phyloP scores from a whole-genome alignment of 2,888 invertebrate species.

The Ochropleura leucogaster region DNA sequence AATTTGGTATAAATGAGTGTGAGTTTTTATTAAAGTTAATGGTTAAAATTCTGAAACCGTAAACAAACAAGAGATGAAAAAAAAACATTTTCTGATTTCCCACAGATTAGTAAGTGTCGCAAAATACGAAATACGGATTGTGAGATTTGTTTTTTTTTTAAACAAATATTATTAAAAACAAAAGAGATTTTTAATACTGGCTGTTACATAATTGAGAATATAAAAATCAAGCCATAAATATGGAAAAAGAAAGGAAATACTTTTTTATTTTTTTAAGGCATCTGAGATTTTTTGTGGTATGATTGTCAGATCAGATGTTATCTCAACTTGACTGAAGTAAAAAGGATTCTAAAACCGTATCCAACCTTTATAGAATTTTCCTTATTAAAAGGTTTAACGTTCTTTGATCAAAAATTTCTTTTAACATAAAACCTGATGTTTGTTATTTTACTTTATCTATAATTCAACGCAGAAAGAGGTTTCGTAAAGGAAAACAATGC shows the following conservation, averaged over 20 bases:
- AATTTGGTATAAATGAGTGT: too few species aligned
- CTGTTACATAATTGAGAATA: background rate
- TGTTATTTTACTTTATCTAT: background rate
- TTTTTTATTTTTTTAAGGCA: background rate
- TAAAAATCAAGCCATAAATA: background rate
- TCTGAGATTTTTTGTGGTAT: background rate
- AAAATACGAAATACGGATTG: too few species aligned
- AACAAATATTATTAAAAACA: too few species aligned
- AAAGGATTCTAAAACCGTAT: background rate
- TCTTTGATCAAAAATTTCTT: slow-evolving; percentile 12
- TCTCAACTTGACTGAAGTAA: background rate
- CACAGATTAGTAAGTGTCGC: too few species aligned
- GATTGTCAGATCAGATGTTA: background rate
- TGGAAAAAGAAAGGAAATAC: background rate
- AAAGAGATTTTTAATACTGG: background rate
- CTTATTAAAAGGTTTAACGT: background rate
- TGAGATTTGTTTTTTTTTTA: background rate
- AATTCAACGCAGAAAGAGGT: background rate
- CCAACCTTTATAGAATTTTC: slow-evolving; percentile 3
- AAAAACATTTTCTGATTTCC: too few species aligned
- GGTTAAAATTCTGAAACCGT: too few species aligned
- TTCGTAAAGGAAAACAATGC: slow-evolving; percentile 14
- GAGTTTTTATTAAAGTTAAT: background rate
- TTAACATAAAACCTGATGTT: background rate
- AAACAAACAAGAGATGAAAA: too few species aligned